Evolutionary conservation across 2,888 invertebrate species (phyloP).

Genomic region (Tachystola acroxantha): DNA sequence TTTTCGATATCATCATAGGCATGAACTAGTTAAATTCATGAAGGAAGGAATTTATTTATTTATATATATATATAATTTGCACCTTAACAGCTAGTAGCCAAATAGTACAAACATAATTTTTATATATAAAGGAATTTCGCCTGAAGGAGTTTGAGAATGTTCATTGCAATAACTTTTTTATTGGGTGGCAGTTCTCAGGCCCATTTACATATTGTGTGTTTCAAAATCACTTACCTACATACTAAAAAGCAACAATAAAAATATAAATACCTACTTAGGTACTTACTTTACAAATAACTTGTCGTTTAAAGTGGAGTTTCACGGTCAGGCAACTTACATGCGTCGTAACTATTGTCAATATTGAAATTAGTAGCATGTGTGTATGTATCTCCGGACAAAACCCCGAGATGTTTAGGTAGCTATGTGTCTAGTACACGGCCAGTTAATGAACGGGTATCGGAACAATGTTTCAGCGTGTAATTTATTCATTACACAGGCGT

Average conservation of each 20-base stretch:
- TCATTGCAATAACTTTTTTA: too few relatives aligned
- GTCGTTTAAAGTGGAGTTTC: slow-evolving; percentile 35
- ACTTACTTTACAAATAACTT: slow-evolving; percentile 41
- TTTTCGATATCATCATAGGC: too few relatives aligned
- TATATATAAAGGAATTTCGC: too few relatives aligned
- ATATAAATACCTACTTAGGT: too few relatives aligned
- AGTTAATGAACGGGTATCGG: slow-evolving; percentile 67
- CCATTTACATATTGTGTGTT: not conserved
- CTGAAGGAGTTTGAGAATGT: too few relatives aligned
- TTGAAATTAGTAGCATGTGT: slow-evolving; percentile 46
- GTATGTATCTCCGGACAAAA: slow-evolving; percentile 29
- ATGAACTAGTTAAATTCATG: too few relatives aligned
- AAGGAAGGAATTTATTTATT: too few relatives aligned
- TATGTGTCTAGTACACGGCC: slow-evolving; percentile 41
- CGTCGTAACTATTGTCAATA: slow-evolving; percentile 60
- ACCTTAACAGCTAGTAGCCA: too few relatives aligned
- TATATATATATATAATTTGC: too few relatives aligned
- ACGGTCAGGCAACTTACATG: slow-evolving; percentile 39
- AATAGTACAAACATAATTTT: too few relatives aligned
- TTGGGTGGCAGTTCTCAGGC: too few relatives aligned
- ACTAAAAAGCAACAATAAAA: slow-evolving; percentile 13
- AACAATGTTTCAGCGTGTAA: slow-evolving; percentile 77
- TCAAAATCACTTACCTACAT: too few relatives aligned
- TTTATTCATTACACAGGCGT: slow-evolving; percentile 76
- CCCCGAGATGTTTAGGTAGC: slow-evolving; percentile 36